Base-by-base conservation (phyloP, 2,888 invertebrate genomes). In the Muschampia plurimacula region DNA sequence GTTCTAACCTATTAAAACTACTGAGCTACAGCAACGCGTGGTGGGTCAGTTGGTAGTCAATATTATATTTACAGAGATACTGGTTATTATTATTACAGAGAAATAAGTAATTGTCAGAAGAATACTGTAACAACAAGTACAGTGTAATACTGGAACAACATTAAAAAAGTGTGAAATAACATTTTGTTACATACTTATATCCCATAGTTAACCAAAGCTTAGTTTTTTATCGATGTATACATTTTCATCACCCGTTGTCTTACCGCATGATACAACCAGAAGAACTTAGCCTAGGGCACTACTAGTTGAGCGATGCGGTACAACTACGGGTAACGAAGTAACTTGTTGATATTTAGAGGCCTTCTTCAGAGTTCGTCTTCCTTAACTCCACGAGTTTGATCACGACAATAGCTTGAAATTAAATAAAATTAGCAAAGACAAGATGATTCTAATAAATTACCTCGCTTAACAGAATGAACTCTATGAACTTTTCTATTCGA, bases 381-480 rank as follows among this genome's bases (percentile, higher is more conserved):
- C 12, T 22, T 32, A 12, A 32, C 12, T 32, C 15, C 22, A 10
- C 4, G 12, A 41, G 10, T 52, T 52, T 52, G 13, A 1, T 52
- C 2, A 13, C 2, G 2, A 52, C 52, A 13, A 15, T 52, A 52
- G 9, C n/a, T 5, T 6, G 15, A 44, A 8, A 39, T 41, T 12
- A 36, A 41, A 0, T 1, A 9, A 57, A 52, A 52, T 52, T 52
- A 7, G 39, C 39, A 39, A 39, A 39, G 4, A 39, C 7, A 6
- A 39, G 7, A 39, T 39, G 7, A 6, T 44, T 0, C 44, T 44
- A 44, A 44, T 39, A 4, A 49, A 39, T 75, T 77, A 91, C 93
- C 93, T 88, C 88, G 83, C 72, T 88, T 92, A n/a, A 85, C 78
- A 0, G 93, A 94, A 74, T 91, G 91, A 67, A 86, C 90, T 73